Conservation (phyloP, 2,888 invertebrate genomes). For the Eledone cirrhosa region DNA sequence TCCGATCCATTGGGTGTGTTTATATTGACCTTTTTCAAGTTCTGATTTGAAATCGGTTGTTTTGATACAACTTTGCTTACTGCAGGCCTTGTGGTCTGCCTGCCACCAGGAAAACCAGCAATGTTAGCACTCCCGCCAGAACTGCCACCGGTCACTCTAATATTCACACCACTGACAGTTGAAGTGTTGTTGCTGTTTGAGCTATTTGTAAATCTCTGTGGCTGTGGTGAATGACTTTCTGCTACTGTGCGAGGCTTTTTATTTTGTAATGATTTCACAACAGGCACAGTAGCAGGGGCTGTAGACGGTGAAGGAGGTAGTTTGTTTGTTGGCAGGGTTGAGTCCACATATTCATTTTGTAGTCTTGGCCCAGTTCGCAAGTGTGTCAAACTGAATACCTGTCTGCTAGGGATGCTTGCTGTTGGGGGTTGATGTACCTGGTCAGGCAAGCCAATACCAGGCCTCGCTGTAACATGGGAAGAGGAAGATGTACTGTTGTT, state of each 20-base stretch:
- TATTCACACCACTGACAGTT: not conserved
- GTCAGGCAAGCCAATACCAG: not conserved
- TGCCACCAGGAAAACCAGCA: not conserved
- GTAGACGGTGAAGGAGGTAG: conserved; percentile 35
- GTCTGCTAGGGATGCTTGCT: conserved; percentile 44
- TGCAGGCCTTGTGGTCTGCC: conserved; percentile 11
- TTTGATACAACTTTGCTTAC: conserved; percentile 36
- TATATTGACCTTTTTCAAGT: conserved; percentile 51
- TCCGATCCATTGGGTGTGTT: conserved; percentile 38
- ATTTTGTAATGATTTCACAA: conserved; percentile 29
- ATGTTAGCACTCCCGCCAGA: not conserved
- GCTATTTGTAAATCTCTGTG: conserved; percentile 25
- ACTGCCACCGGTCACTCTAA: not conserved
- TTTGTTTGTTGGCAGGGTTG: conserved; percentile 45
- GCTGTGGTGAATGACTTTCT: conserved; percentile 30
- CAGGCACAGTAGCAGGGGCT: not conserved
- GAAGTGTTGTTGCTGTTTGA: conserved; percentile 27
- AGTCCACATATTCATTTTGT: conserved; percentile 93
- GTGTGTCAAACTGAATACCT: conserved; percentile 53
- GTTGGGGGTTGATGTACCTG: conserved; percentile 44
- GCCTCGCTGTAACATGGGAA: not conserved
- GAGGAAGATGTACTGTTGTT: conserved; percentile 24
- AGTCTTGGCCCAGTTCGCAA: conserved; percentile 84
- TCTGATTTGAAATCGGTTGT: conserved; percentile 47
- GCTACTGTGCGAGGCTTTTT: conserved; percentile 26